Conservation (phyloP, 2,113 vertebrate genomes). For the Podilymbus podiceps region DNA sequence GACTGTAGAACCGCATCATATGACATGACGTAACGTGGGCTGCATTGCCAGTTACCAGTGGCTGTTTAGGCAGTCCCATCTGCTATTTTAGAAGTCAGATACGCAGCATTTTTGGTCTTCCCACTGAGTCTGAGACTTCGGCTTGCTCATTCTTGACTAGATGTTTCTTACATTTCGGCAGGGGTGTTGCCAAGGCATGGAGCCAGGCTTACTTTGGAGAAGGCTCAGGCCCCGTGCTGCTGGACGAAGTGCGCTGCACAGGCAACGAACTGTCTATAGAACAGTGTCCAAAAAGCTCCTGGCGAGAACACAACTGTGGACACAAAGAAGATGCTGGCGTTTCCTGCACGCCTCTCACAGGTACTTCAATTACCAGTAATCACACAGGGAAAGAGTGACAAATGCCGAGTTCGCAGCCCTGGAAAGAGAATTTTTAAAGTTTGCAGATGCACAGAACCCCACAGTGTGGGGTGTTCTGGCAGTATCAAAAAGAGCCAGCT, state of each 20-base stretch:
- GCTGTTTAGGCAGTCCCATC: not conserved
- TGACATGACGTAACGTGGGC: fast-evolving
- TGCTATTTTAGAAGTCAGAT: not conserved
- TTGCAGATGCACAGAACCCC: not conserved
- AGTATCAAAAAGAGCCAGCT: not conserved
- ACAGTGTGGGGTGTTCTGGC: not conserved
- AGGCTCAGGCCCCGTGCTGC: slow-evolving; percentile 81
- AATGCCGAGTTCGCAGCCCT: not conserved
- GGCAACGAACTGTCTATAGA: slow-evolving; percentile 94
- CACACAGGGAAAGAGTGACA: not conserved
- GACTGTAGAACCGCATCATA: not conserved
- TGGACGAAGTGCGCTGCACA: slow-evolving; percentile 93
- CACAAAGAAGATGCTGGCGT: slow-evolving; percentile 95
- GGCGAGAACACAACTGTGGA: slow-evolving; percentile 93
- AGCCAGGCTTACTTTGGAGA: slow-evolving; percentile 86
- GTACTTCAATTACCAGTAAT: slow-evolving; percentile 53
- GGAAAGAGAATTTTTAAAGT: not conserved
- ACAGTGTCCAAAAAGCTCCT: slow-evolving; percentile 88
- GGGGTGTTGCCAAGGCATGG: slow-evolving; percentile 89
- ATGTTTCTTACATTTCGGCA: slow-evolving; percentile 36
- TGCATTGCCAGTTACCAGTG: not conserved
- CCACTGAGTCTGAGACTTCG: not conserved
- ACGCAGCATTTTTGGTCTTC: not conserved
- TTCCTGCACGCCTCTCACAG: slow-evolving; percentile 86
- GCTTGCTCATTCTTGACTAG: not conserved